Evolutionary conservation across 2,888 invertebrate genomes (phyloP).

Genomic region (Glaucopsyche alexis): DNA sequence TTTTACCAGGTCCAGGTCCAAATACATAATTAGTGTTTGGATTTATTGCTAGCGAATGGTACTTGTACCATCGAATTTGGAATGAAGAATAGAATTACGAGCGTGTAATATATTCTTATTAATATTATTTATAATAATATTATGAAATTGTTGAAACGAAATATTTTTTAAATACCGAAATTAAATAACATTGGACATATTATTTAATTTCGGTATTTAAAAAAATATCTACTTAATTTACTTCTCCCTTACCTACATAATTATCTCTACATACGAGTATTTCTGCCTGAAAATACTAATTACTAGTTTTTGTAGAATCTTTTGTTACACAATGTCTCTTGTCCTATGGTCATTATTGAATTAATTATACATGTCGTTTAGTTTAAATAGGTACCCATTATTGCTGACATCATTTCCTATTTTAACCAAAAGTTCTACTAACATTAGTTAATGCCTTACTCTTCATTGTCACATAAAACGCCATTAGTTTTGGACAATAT

Average conservation of each 20-base stretch:
- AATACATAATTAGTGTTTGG: conserved; percentile 41
- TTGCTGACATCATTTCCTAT: not conserved
- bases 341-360: not conserved
- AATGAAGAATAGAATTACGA: not conserved
- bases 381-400: not conserved
- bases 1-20: conserved; percentile 39
- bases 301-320: not conserved
- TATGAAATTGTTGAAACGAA: no score
- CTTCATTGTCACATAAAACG: conserved; percentile 6
- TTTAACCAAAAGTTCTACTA: conserved; percentile 1
- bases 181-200: no score
- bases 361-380: conserved; percentile 8
- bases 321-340: not conserved
- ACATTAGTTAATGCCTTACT: not conserved
- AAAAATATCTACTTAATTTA: no score
- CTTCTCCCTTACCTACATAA: no score
- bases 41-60: conserved; percentile 21
- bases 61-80: not conserved
- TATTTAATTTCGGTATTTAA: no score
- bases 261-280: no score
- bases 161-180: no score
- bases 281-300: not conserved
- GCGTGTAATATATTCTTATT: not conserved
- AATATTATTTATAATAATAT: not conserved
- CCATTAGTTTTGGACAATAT: conserved; percentile 24